A percentile compares a stretch with the other conserved stretches of the same genome.
Conservation (phyloP, 2,113 vertebrate species). For the Centrocercus urophasianus region DNA sequence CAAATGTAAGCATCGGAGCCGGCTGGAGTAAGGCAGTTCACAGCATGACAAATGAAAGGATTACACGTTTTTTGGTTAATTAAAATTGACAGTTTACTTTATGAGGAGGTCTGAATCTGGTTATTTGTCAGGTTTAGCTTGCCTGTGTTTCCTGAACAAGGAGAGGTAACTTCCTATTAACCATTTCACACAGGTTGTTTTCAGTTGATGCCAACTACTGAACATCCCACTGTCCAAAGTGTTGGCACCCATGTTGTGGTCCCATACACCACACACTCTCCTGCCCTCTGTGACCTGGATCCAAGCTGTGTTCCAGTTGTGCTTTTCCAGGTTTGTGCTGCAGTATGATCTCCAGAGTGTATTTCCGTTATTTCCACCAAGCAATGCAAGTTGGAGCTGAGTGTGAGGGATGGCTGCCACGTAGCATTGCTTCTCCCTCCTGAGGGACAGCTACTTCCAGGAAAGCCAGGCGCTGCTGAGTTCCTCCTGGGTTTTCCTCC, state of each 20-base stretch:
- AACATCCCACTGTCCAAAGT: neutral
- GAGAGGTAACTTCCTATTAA: neutral
- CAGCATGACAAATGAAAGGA: neutral
- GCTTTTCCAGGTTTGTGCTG: rapidly evolving
- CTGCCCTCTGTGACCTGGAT: neutral
- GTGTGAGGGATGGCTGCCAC: too few relatives aligned
- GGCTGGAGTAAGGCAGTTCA: neutral
- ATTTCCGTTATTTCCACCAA: neutral
- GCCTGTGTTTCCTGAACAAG: neutral
- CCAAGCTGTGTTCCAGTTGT: rapidly evolving
- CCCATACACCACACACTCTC: neutral
- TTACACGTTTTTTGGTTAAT: neutral
- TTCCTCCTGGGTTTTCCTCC: neutral
- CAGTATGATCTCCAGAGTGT: too few relatives aligned
- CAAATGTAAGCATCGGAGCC: neutral
- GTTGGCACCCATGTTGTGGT: neutral
- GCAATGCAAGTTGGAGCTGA: neutral
- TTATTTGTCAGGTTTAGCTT: neutral
- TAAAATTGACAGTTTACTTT: neutral
- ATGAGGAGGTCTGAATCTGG: neutral
- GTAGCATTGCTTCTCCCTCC: neutral
- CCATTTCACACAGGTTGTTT: neutral
- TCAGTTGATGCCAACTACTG: neutral
- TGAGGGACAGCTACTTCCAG: rapidly evolving
- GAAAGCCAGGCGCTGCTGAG: neutral